phyloP scores from a whole-genome alignment of 2,113 vertebrate genomes.

The Forbesichthys papilliferus region DNA sequence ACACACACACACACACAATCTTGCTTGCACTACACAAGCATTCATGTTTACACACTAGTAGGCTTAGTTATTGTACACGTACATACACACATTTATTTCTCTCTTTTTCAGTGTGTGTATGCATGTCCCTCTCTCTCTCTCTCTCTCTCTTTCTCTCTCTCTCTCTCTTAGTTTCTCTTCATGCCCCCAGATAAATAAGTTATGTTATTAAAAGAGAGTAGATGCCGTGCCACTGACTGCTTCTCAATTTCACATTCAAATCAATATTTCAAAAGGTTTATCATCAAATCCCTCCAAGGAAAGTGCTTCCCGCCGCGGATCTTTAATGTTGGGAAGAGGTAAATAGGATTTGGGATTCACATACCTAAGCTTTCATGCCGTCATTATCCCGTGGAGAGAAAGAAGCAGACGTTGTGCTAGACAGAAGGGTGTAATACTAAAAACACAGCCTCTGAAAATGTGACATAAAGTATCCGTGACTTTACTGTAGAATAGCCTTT shows the following conservation, averaged over 20 bases:
- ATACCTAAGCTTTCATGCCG: conserved; percentile 42
- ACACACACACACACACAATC: not conserved
- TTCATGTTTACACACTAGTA: not conserved
- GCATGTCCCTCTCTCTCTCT: not conserved
- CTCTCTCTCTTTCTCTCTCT: not conserved
- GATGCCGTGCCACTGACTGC: conserved; percentile 40
- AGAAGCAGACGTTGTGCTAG: conserved; percentile 27
- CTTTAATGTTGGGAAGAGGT: conserved; percentile 53
- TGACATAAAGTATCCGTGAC: conserved; percentile 36
- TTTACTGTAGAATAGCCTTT: conserved; percentile 1
- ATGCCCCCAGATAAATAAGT: conserved; percentile 40
- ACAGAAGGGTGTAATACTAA: conserved; percentile 26
- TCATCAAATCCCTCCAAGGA: conserved; percentile 61
- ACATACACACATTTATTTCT: not conserved
- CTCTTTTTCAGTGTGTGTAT: not conserved
- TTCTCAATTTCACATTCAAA: conserved; percentile 67
- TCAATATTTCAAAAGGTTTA: conserved; percentile 68
- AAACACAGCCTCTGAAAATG: conserved; percentile 24
- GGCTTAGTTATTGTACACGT: not conserved
- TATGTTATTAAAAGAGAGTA: conserved; percentile 54
- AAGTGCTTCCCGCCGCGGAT: conserved; percentile 45
- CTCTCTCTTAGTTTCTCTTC: conserved; percentile 8
- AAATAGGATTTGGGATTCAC: conserved; percentile 63
- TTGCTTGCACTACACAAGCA: not conserved
- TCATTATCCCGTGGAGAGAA: conserved; percentile 48